These are phyloP conservation scores for Cerastoderma edule DNA, from an alignment of 2,888 invertebrate species.

Conservation along the genomic window DNA sequence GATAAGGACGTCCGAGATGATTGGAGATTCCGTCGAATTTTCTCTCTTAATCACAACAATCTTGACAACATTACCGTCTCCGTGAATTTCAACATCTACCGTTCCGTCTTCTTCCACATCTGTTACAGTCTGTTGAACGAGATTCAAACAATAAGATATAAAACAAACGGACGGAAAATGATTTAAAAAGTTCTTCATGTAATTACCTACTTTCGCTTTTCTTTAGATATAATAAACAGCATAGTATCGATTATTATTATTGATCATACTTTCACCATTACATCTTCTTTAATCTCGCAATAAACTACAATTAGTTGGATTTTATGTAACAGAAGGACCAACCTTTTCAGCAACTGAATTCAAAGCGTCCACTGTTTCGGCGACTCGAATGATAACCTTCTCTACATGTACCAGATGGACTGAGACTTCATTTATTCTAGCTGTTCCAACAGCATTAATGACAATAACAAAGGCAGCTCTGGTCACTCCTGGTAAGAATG, in stretches of 20 bases:
- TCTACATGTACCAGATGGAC: constrained; percentile 12
- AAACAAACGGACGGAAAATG: too few relatives aligned
- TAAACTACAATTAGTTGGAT: not conserved
- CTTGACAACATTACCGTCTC: constrained; percentile 23
- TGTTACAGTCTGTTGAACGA: constrained; percentile 2
- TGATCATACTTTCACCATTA: too few relatives aligned
- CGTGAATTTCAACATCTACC: not conserved
- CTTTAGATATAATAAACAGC: too few relatives aligned
- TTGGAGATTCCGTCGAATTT: not conserved
- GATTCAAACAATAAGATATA: too few relatives aligned
- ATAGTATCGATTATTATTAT: too few relatives aligned
- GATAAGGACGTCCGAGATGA: constrained; percentile 23
- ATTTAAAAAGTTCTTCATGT: too few relatives aligned
- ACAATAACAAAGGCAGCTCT: constrained; percentile 17
- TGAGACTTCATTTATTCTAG: constrained; percentile 13
- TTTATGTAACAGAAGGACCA: not conserved
- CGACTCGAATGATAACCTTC: constrained; percentile 16
- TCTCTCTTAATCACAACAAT: constrained; percentile 15
- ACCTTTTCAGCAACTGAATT: constrained; percentile 14
- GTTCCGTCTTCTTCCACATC: constrained; percentile 12
- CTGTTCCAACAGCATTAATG: constrained; percentile 9
- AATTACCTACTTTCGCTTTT: too few relatives aligned
- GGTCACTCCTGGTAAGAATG: constrained; percentile 8
- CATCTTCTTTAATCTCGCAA: not conserved
- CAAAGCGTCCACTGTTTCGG: constrained; percentile 2